phyloP scores from a whole-genome alignment of 1,140 invertebrate species.

The Pseudomyrmex gracilis region DNA sequence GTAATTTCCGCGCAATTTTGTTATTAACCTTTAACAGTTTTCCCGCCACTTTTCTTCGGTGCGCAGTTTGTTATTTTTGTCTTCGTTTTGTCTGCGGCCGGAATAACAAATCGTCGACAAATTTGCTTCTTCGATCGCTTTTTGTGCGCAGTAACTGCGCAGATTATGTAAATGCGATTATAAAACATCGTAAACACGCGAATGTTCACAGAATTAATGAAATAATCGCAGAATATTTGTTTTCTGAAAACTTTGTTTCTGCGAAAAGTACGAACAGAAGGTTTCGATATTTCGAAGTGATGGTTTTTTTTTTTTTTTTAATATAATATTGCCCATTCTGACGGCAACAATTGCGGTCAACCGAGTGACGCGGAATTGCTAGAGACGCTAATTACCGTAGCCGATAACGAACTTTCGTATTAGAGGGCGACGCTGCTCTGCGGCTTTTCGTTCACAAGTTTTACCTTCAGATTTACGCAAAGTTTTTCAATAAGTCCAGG shows the following conservation, averaged over 20 bases:
- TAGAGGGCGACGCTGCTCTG: background rate
- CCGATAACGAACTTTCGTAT: conserved; percentile 14
- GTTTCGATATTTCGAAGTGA: background rate
- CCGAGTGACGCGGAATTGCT: background rate
- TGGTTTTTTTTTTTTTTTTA: no score
- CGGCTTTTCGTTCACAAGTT: conserved; percentile 34
- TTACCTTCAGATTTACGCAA: conserved; percentile 40
- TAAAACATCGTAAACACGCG: no score
- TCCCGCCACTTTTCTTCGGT: background rate
- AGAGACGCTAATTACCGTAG: conserved; percentile 30
- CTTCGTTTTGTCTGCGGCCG: no score
- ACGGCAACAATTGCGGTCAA: background rate
- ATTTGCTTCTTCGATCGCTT: background rate
- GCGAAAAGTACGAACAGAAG: no score
- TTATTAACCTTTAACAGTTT: conserved; percentile 23
- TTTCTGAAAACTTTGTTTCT: no score
- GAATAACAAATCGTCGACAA: background rate
- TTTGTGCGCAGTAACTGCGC: no score
- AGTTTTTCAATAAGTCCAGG: conserved; percentile 59
- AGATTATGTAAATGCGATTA: background rate
- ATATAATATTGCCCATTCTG: conserved; percentile 1
- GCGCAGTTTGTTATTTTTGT: background rate
- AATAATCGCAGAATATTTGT: background rate
- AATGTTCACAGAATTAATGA: background rate
- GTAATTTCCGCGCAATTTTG: conserved; percentile 32